Evolutionary conservation across 64 coral and sea anemone genomes (phyloP), one percentile per base, ranked within the genome.

Genomic region (Porites lutea): DNA sequence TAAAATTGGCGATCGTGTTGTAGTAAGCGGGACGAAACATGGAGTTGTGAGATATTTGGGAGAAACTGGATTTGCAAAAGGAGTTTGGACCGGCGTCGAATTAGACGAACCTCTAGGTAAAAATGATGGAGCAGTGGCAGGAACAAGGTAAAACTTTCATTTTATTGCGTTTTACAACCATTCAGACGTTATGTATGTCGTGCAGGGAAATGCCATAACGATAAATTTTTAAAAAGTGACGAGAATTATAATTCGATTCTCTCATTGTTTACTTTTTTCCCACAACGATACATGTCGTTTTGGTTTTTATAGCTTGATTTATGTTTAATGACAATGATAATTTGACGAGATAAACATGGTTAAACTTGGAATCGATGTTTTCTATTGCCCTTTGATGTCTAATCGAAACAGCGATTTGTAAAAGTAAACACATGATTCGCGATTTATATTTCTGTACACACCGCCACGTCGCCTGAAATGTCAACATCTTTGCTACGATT

Each of bases 81-180:
- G 97, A 5, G 94, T 96, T 19, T 99, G 97, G 97, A 94, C 97
- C 48, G 97, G 97, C 0, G 73, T 99, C 7, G 97, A 99, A 82
- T 86, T 99, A 4, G 91, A 99, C 13, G 97, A 99, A 86, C 91
- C 97, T 9, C 67, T 96, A 46, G 97, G 97, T 0, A 99, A 99
- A 72, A 99, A 99, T 27, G 97, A 99, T 48, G 97, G 97, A 61
- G 97, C 97, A 5, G 97, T 99, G 19, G 97, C 97, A 15, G 97
- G 97, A 57, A 99, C 92, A 48, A 99, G 97, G 97, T 99, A 90
- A 43, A 71, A 37, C 50, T 57, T 49, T 11, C 83, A 27, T 55
- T 73, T 6, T 77, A 7, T 77, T 47, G 8, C 47, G 8, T 23
- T 14, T 43, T 8, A 55, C 22, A 23, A 10, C 4, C 51, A 52